Evolutionary conservation across 2,888 invertebrate genomes (phyloP), one percentile per base, ranked within the genome.

Genomic region (Beris chalybata): DNA sequence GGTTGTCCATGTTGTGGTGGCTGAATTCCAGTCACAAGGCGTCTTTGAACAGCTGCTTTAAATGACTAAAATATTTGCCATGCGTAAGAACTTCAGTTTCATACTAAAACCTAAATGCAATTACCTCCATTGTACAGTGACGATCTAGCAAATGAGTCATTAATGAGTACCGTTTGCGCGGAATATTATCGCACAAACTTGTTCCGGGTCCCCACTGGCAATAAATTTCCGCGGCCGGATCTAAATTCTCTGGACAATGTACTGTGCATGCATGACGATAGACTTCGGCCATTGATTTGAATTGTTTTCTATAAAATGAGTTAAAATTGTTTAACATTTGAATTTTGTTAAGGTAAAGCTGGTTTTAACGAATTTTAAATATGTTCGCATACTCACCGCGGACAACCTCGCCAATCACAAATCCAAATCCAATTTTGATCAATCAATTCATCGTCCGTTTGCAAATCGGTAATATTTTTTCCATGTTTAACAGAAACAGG

Each of bases 101-200:
- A 0, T 15, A 22, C 2, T 5, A 32, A 31, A 9, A 54, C 4
- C 13, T 31, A 22, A 22, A 12, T 9, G 13, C 12, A 54, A 22
- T 15, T 76, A 91, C 92, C 75, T 90, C 89, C 38, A 89, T 85
- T 71, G 91, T 92, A 78, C 97, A 93, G 79, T 98, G 98, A 70
- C 95, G 91, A 82, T 98, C 98, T 74, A 92, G 91, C 69, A 98
- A 85, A 82, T 99, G 99, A 67, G 98, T 97, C 87, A 97, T 93
- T 45, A 98, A 83, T 1, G 98, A 98, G 83, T 97, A 97, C 64
- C 94, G 87, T 76, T 92, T 90, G 66, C 97, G 82, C 65, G 92
- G 91, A 79, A 97, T 88, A 52, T 90, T 88, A 83, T 97, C 97
- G 80, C 95, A 95, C 73, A 86, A 81, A 45, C 88, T 85, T 6